A percentile compares a stretch with the other conserved stretches of the same genome.
Evolutionary conservation across 2,113 vertebrate genomes (phyloP).

Genomic region (Atherinomorus stipes): DNA sequence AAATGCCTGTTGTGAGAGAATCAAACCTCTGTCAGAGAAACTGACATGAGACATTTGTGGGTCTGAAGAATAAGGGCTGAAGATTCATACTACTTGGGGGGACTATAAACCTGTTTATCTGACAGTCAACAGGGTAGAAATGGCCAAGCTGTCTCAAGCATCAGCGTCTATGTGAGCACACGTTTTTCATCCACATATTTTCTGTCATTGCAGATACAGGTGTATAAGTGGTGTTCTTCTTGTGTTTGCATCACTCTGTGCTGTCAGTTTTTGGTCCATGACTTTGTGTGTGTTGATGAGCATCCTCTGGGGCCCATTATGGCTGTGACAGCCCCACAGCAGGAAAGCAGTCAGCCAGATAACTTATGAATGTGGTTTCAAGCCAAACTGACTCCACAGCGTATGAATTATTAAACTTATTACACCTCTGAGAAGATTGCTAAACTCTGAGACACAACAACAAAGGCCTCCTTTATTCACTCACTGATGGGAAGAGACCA

Average conservation of each 20-base stretch:
- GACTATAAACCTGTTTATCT: slow-evolving; percentile 32
- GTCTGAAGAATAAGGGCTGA: slow-evolving; percentile 6
- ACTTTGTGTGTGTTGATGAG: slow-evolving; percentile 33
- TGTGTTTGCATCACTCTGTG: slow-evolving; percentile 2
- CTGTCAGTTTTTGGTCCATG: slow-evolving; percentile 3
- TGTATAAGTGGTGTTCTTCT: slow-evolving; percentile 12
- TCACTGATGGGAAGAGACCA: slow-evolving; percentile 33
- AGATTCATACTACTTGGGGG: not conserved
- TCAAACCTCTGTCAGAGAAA: slow-evolving; percentile 1
- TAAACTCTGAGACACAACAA: slow-evolving; percentile 54
- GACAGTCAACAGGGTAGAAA: slow-evolving; percentile 14
- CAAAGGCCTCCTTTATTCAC: slow-evolving; percentile 47
- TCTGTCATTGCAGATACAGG: slow-evolving; percentile 7
- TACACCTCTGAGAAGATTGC: slow-evolving; percentile 55
- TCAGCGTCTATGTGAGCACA: not conserved
- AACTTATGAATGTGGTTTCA: slow-evolving; percentile 59
- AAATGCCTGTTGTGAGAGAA: slow-evolving; percentile 17
- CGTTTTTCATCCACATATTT: not conserved
- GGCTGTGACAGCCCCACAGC: slow-evolving; percentile 45
- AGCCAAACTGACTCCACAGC: slow-evolving; percentile 53
- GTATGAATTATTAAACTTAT: slow-evolving; percentile 61
- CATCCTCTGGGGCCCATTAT: slow-evolving; percentile 41
- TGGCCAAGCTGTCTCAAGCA: slow-evolving; percentile 12
- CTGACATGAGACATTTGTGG: slow-evolving; percentile 3
- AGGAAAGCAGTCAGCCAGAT: slow-evolving; percentile 37